A percentile compares a stretch with the other conserved stretches of the same genome.
Conservation (phyloP, 2,113 vertebrate genomes). For the Tapirus terrestris region DNA sequence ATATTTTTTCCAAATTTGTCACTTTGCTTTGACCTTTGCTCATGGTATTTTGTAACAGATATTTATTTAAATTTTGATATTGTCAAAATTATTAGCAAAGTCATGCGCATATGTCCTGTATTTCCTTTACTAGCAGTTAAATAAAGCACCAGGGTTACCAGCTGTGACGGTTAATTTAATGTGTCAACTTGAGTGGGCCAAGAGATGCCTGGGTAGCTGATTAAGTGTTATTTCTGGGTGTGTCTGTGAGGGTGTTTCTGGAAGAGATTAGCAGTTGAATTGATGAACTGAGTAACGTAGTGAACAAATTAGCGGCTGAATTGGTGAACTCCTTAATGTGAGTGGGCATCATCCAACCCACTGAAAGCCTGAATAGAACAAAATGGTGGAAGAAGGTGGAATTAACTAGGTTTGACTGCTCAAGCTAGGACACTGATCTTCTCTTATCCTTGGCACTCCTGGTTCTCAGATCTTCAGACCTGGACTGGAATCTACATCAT, state of each 20-base stretch:
- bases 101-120: neutral
- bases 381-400: neutral
- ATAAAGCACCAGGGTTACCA: neutral
- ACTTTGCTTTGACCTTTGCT: neutral
- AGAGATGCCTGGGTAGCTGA: neutral
- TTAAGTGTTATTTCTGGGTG: neutral
- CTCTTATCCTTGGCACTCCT: neutral
- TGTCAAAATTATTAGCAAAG: neutral
- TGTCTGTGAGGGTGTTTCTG: neutral
- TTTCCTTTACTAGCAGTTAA: neutral
- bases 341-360: neutral
- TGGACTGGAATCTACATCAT: neutral
- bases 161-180: neutral
- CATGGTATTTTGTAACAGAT: neutral
- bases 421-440: neutral
- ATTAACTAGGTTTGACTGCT: neutral
- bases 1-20: neutral
- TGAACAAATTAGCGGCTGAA: neutral
- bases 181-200: neutral
- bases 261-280: neutral
- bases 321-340: neutral
- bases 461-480: neutral
- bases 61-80: neutral
- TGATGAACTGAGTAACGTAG: neutral
- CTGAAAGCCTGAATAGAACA: neutral